Evolutionary conservation across 2,797 vertebrate genomes (phyloP), one percentile per base, ranked within the genome.

Genomic region (Lepus townsendii): DNA sequence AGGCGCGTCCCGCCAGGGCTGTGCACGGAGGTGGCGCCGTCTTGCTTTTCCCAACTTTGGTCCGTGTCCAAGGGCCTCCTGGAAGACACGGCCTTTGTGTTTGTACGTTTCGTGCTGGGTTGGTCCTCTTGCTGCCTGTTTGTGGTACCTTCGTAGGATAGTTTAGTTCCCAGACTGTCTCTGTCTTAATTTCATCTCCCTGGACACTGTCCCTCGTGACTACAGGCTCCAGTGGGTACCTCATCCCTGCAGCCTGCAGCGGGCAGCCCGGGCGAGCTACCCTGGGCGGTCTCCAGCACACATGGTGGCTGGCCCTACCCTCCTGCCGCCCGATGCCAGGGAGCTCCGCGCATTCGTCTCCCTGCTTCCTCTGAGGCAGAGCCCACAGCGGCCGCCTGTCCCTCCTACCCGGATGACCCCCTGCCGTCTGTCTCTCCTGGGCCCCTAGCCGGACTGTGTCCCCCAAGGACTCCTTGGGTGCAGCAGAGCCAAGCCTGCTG

Each of bases 81-180:
- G 54, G 97, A 97, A 97, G 97, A 98, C 97, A 97, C 97, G 57
- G 95, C 97, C 78, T 98, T 97, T 97, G 98, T 98, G 97, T 97
- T 94, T 60, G 98, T 98, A 95, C 71, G 97, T 98, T 96, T 98
- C 54, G 98, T 98, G 98, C 97, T 98, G 98, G 98, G 97, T 97
- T 97, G 97, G 97, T 98, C 98, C 96, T 98, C 98, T 97, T 97
- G 98, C 98, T 98, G 97, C 98, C 98, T 98, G 98, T 98, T 97
- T 97, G 98, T 98, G 98, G 98, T 97, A 96, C 98, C 95, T 98
- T 97, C 98, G 98, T 98, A 98, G 97, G 98, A 95, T 98, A 98
- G 97, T 97, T 98, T 97, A 98, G 98, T 98, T 97, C 96, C 95
- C 97, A 97, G 88, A 79, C 35, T 97, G 97, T 97, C 97, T 96